These are phyloP conservation scores for Okapia johnstoni DNA, from an alignment of 2,113 vertebrate species.

Conservation along the genomic window DNA sequence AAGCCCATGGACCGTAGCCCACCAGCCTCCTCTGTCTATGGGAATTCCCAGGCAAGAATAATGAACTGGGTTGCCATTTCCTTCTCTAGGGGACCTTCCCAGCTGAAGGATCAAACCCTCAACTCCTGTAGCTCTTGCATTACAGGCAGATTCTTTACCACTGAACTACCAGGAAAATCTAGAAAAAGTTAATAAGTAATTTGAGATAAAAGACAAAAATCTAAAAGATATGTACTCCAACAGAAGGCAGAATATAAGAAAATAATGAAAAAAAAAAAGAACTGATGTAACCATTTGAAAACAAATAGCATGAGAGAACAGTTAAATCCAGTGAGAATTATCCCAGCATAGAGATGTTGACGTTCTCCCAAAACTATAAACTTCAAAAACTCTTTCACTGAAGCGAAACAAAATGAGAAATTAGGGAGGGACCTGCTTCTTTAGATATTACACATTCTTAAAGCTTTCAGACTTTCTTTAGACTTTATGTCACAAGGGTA, in stretches of 20 bases:
- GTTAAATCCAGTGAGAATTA: not conserved
- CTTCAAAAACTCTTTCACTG: not conserved
- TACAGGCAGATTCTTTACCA: not conserved
- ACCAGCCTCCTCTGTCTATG: not conserved
- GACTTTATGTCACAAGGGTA: not conserved
- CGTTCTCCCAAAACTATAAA: not conserved
- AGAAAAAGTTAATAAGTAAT: not conserved
- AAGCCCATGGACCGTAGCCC: not conserved
- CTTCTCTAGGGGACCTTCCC: not conserved
- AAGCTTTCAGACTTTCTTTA: not conserved
- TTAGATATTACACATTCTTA: not conserved
- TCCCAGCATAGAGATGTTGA: not conserved
- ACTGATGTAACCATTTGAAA: not conserved
- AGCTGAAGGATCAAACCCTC: not conserved
- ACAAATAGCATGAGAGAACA: not conserved
- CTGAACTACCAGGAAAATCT: not conserved
- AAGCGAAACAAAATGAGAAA: not conserved
- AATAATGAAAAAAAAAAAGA: not conserved
- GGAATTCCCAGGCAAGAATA: not conserved
- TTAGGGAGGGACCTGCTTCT: not conserved
- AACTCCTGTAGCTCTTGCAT: not conserved
- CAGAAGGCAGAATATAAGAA: not conserved
- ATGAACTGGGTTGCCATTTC: not conserved
- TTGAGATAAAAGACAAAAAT: not conserved
- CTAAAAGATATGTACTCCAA: not conserved